phyloP scores from a whole-genome alignment of 53 echinoderm and acorn worm species.

The Astropecten irregularis region DNA sequence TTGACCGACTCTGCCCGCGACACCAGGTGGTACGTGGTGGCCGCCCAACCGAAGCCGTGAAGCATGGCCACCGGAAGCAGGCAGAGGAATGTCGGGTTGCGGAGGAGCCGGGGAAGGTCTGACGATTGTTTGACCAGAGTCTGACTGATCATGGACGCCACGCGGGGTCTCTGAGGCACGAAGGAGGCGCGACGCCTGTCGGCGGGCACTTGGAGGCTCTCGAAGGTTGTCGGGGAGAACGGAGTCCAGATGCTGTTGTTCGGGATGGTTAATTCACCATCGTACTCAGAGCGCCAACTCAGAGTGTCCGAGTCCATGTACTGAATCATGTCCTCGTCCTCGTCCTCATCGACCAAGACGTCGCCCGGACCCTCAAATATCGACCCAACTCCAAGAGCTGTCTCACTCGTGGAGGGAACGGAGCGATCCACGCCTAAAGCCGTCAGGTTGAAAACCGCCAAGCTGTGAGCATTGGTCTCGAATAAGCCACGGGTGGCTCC shows the following conservation, averaged over 20 bases:
- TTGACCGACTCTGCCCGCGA: constrained; percentile 33
- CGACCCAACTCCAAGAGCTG: constrained; percentile 14
- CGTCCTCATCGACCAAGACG: not conserved
- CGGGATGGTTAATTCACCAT: not conserved
- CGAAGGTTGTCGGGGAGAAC: not conserved
- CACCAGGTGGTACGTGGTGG: constrained; percentile 30
- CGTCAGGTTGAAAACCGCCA: constrained; percentile 6
- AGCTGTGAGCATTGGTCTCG: not conserved
- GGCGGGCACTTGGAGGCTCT: not conserved
- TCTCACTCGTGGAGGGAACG: not conserved
- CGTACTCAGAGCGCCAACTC: not conserved
- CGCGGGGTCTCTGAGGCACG: not conserved
- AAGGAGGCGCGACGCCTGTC: no score
- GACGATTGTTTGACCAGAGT: not conserved
- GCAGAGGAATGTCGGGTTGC: constrained; percentile 11
- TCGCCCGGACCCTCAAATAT: not conserved
- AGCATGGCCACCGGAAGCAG: not conserved
- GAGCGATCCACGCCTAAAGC: not conserved
- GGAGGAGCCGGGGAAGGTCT: not conserved
- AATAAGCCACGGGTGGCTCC: not conserved
- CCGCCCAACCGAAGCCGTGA: constrained; percentile 34
- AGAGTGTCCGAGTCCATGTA: constrained; percentile 3
- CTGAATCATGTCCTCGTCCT: not conserved
- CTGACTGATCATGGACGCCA: constrained; percentile 2
- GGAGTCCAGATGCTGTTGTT: constrained; percentile 8